Conservation (phyloP, 1,140 invertebrate genomes). For the Temnothorax curvispinosus region DNA sequence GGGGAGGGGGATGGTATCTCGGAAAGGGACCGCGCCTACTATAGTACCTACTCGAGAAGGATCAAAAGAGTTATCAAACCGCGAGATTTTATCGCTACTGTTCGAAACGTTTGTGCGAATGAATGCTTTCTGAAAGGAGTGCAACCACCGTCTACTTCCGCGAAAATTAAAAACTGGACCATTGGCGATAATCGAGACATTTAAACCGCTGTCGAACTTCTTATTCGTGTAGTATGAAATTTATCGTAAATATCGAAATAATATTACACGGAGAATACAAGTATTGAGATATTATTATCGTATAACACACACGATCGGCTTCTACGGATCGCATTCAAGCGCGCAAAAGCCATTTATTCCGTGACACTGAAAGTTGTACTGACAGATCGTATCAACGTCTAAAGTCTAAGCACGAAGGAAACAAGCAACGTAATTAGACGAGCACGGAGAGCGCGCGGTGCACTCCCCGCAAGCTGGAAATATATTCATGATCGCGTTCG, state of each 20-base stretch:
- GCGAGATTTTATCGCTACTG: constrained; percentile 55
- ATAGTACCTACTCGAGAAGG: constrained; percentile 41
- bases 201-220: not conserved
- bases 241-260: not conserved
- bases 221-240: not conserved
- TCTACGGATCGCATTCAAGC: not conserved
- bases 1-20: not conserved
- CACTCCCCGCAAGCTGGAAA: constrained; percentile 18
- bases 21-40: constrained; percentile 24
- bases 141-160: not conserved
- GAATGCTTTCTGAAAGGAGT: not conserved
- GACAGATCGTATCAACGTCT: constrained; percentile 6
- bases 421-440: constrained; percentile 44
- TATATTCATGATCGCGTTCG: constrained; percentile 45
- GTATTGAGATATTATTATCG: not conserved
- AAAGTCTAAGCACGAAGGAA: constrained; percentile 46
- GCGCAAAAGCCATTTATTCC: not conserved
- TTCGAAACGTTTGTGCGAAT: constrained; percentile 38
- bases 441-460: not conserved
- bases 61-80: constrained; percentile 69
- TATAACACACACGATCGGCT: not conserved
- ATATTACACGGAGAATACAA: not conserved
- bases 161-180: not conserved
- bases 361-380: constrained; percentile 3
- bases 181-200: not conserved